phyloP scores from a whole-genome alignment of 1,140 invertebrate genomes.

The Tetramorium simillimum region DNA sequence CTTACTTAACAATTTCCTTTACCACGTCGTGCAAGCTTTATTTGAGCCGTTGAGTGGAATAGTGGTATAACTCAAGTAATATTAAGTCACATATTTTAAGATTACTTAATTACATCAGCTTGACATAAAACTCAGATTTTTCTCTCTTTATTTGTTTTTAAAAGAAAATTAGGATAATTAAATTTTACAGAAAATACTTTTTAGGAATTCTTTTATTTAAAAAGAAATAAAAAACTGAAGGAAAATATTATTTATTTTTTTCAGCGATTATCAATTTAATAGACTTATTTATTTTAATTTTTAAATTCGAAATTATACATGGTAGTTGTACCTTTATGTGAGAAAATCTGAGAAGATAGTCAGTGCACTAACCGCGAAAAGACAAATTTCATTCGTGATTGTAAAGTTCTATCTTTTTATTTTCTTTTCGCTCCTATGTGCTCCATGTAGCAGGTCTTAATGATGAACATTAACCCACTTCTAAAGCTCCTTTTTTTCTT shows the following conservation, averaged over 20 bases:
- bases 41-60: conserved; percentile 13
- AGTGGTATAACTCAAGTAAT: not conserved
- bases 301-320: not conserved
- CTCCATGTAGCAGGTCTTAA: conserved; percentile 25
- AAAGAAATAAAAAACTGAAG: not conserved
- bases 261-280: not conserved
- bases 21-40: conserved; percentile 18
- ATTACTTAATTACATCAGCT: not conserved
- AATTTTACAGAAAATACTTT: not conserved
- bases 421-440: conserved; percentile 7
- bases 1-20: conserved; percentile 46
- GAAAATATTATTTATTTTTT: not conserved
- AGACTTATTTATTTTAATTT: not conserved
- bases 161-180: not conserved
- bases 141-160: not conserved
- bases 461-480: conserved; percentile 64
- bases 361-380: not conserved
- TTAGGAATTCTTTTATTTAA: not conserved
- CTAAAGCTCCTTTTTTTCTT: conserved; percentile 39
- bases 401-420: conserved; percentile 8
- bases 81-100: conserved; percentile 17
- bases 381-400: conserved; percentile 39
- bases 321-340: not conserved
- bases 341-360: not conserved
- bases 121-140: not conserved